These are phyloP conservation scores for Rousettus madagascariensis DNA, from an alignment of 2,797 vertebrate species.

Conservation along the genomic window DNA sequence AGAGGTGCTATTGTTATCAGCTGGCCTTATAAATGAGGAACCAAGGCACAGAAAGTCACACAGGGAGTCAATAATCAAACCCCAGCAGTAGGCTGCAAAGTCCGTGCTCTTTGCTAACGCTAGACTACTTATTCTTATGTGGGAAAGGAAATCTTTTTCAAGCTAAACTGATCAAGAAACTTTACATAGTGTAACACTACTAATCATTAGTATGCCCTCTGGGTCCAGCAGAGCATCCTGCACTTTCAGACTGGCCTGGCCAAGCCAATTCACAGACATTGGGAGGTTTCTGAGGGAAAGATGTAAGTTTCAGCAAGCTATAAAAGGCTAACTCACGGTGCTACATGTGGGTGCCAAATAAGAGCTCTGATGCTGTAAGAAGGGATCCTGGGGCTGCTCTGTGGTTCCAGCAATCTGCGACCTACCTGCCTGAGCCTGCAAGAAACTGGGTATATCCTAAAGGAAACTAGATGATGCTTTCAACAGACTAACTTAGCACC, in stretches of 20 bases:
- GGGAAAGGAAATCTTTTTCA: not conserved
- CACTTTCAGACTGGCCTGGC: not conserved
- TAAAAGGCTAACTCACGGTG: not conserved
- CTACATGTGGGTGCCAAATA: not conserved
- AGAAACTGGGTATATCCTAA: not conserved
- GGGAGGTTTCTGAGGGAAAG: not conserved
- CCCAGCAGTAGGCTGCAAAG: not conserved
- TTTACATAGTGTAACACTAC: not conserved
- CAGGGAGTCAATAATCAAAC: not conserved
- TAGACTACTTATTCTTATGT: not conserved
- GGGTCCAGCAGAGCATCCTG: not conserved
- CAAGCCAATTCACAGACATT: not conserved
- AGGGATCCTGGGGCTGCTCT: not conserved
- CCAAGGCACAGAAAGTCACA: not conserved
- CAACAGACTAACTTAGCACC: not conserved
- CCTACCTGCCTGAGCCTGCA: not conserved
- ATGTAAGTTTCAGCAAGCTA: not conserved
- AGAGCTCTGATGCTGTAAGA: not conserved
- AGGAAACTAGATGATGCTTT: not conserved
- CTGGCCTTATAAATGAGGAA: not conserved
- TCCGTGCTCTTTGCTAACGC: not conserved
- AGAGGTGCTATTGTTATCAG: not conserved
- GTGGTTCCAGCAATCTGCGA: not conserved
- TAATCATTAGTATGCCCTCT: not conserved
- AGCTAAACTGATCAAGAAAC: not conserved